Evolutionary conservation across 92 coral and sea anemone species (phyloP).

Genomic region (Epizoanthus stellaris): DNA sequence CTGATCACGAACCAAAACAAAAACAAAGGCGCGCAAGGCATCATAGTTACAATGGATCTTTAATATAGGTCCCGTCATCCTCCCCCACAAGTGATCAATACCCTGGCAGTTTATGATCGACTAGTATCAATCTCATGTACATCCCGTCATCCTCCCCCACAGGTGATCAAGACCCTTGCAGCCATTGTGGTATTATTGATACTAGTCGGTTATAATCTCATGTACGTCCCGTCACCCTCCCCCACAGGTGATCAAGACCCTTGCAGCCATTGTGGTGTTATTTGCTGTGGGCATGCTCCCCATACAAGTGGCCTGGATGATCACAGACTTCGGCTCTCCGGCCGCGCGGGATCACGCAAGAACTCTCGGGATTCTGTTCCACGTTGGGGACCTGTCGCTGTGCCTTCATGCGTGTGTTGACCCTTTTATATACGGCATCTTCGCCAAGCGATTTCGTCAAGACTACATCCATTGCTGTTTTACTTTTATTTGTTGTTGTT

Average conservation of each 20-base stretch:
- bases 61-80: no score
- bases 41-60: no score
- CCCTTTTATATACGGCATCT: conserved; percentile 8
- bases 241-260: conserved; percentile 6
- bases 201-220: no score
- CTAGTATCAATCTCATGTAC: no score
- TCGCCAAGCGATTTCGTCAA: conserved; percentile 19
- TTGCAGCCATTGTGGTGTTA: conserved; percentile 11
- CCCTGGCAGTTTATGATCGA: no score
- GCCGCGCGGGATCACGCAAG: neutral
- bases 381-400: conserved; percentile 7
- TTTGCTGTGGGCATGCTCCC: conserved; percentile 6
- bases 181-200: neutral
- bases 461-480: conserved; percentile 4
- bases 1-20: no score
- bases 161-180: no score
- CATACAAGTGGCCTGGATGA: conserved; percentile 16
- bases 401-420: conserved; percentile 18
- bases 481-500: neutral
- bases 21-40: no score
- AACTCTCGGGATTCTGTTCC: conserved; percentile 8
- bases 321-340: neutral
- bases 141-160: no score
- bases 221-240: neutral
- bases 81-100: no score